A percentile compares a stretch with the other conserved stretches of the same genome.
Evolutionary conservation across 2,113 vertebrate species (phyloP).

Genomic region (Holacanthus passer): DNA sequence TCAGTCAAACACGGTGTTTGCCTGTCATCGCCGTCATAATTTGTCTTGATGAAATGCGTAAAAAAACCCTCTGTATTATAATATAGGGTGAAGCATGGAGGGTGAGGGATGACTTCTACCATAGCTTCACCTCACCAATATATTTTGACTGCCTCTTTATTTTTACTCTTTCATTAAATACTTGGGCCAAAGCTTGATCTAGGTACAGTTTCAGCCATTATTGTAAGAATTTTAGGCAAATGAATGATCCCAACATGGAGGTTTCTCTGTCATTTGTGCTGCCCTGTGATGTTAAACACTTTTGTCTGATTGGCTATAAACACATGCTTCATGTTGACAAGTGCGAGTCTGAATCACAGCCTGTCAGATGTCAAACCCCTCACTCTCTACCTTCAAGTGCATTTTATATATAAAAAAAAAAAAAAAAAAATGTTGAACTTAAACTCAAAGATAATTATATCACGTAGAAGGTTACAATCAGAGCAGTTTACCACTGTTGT

Average conservation of each 20-base stretch:
- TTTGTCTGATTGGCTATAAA: constrained; percentile 38
- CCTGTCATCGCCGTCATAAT: neutral
- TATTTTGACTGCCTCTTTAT: neutral
- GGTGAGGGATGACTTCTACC: no score
- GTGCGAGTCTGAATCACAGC: constrained; percentile 50
- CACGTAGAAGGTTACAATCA: constrained; percentile 53
- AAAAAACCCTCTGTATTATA: no score
- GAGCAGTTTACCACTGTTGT: constrained; percentile 26
- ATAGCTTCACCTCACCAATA: no score
- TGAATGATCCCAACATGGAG: neutral
- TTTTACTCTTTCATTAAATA: neutral
- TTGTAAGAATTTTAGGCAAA: neutral
- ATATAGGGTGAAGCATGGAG: no score
- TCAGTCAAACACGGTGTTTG: neutral
- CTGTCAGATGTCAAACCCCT: constrained; percentile 28
- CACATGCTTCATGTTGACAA: constrained; percentile 51
- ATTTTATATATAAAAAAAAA: constrained; percentile 3
- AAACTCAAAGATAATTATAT: constrained; percentile 31
- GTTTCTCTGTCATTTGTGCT: neutral
- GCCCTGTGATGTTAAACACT: constrained; percentile 37
- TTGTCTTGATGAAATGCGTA: neutral
- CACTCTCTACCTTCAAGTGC: constrained; percentile 1
- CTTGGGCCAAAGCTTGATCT: neutral
- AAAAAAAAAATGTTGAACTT: constrained; percentile 17
- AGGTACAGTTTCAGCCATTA: neutral